Base-by-base conservation (phyloP, 2,113 vertebrate genomes). In the Anolis sagrei region DNA sequence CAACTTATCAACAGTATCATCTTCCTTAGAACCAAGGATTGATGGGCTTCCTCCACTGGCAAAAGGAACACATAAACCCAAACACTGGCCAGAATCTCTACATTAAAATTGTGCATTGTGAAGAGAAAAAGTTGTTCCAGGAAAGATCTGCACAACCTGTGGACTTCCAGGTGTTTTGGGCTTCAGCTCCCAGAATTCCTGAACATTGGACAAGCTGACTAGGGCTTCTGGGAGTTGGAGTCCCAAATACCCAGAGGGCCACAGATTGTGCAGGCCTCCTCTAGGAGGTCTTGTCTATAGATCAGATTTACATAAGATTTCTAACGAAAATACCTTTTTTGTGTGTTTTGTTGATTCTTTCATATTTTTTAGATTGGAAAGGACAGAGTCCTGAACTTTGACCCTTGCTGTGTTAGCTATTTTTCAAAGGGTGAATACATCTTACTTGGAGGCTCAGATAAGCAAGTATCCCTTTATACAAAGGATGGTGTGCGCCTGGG, bases 381-480 rank as follows among this genome's bases (percentile, higher is more conserved):
- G 95, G 99, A 99, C 94, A 96, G 96, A 86, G 83, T 86, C 34
- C 95, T 99, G 85, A 97, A 93, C 92, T 99, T 98, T 92, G 98
- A 99, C 94, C 98, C 99, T 0, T 99, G 98, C 95, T 99, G 98
- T 51, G 90, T 99, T 89, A 98, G 97, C 94, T 99, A 98, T 94
- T 99, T 99, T 88, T 98, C 97, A 2, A 99, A 98, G 95, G 98
- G 98, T 86, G 98, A 99, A 89, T 99, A 99, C 80, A 96, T 99
- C 51, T 92, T 99, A 85, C 95, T 99, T 95, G 97, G 98, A 10
- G 99, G 99, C 10, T 99, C 99, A 0, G 98, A 99, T 84, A 98
- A 97, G 54, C 98, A 98, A 92, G 98, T 97, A 1, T 99, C 98
- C 19, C 98, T 99, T 78, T 98, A 98, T 96, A 99, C 99, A 0